These are phyloP conservation scores for Dryadula phaetusa DNA, from an alignment of 2,888 invertebrate species.

Conservation along the genomic window DNA sequence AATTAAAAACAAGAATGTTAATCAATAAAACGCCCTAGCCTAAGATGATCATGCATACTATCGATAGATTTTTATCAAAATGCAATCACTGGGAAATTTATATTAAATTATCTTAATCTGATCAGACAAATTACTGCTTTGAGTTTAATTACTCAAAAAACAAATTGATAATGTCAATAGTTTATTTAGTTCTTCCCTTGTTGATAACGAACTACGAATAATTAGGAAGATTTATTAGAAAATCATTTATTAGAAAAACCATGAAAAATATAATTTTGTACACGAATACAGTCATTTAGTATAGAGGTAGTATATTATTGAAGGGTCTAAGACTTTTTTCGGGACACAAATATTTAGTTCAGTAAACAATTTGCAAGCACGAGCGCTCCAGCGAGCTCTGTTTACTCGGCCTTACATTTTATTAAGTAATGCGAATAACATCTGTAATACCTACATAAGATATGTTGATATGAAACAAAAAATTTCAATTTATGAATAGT, in stretches of 20 bases:
- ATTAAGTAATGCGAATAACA: conserved; percentile 18
- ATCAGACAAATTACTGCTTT: neutral
- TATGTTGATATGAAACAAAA: neutral
- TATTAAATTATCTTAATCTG: neutral
- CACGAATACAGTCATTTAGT: neutral
- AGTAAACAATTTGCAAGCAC: conserved; percentile 40
- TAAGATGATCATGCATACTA: neutral
- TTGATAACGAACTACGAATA: too few relatives aligned
- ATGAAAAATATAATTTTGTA: neutral
- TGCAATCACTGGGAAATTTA: neutral
- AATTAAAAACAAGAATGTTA: neutral
- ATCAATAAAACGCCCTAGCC: neutral
- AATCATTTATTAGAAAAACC: neutral
- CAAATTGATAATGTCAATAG: too few relatives aligned
- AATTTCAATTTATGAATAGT: too few relatives aligned
- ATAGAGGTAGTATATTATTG: conserved; percentile 1
- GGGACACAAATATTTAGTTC: conserved; percentile 37
- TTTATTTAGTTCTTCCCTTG: too few relatives aligned
- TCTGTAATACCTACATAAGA: neutral
- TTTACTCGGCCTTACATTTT: conserved; percentile 18
- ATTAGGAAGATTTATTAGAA: neutral
- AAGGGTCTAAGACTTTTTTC: conserved; percentile 23
- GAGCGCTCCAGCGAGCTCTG: conserved; percentile 24
- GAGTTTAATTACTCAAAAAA: neutral
- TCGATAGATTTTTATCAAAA: neutral